Conservation (phyloP, 2,797 vertebrate species). For the Siniperca obscura region DNA sequence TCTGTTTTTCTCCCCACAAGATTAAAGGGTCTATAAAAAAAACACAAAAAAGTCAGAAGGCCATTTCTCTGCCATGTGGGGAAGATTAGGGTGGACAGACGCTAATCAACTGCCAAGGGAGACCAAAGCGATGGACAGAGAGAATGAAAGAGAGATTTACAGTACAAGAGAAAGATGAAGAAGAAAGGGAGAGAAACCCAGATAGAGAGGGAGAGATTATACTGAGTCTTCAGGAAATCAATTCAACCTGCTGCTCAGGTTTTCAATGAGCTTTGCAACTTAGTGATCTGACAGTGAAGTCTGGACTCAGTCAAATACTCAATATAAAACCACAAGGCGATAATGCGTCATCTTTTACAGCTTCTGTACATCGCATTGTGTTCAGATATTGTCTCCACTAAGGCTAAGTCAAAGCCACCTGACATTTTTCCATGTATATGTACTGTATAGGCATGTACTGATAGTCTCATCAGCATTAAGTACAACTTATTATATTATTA, state of each 20-base stretch:
- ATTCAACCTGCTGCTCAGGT: constrained; percentile 42
- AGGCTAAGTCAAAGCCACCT: constrained; percentile 18
- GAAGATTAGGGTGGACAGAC: constrained; percentile 61
- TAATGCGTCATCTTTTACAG: constrained; percentile 10
- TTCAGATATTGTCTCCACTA: constrained; percentile 8
- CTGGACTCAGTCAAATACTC: constrained; percentile 22
- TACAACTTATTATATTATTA: constrained; percentile 45
- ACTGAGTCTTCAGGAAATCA: constrained; percentile 40
- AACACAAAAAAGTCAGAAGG: neutral
- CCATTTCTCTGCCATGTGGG: constrained; percentile 32
- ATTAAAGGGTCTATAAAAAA: constrained; percentile 31
- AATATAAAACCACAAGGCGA: neutral
- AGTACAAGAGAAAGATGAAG: neutral
- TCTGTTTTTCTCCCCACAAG: constrained; percentile 30
- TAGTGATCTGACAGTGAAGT: constrained; percentile 34
- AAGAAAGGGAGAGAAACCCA: constrained; percentile 9
- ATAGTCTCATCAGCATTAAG: constrained; percentile 33
- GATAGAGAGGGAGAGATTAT: constrained; percentile 35
- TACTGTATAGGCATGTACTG: neutral
- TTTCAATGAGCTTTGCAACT: constrained; percentile 47
- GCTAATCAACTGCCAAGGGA: constrained; percentile 58
- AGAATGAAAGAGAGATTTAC: constrained; percentile 31
- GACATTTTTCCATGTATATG: constrained; percentile 8
- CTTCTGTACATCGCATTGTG: neutral
- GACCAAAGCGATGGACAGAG: constrained; percentile 48